Percentiles rank a stretch among this genome's conserved stretches.
Conservation (phyloP, 2,888 invertebrate species). For the Phortica okadai region DNA sequence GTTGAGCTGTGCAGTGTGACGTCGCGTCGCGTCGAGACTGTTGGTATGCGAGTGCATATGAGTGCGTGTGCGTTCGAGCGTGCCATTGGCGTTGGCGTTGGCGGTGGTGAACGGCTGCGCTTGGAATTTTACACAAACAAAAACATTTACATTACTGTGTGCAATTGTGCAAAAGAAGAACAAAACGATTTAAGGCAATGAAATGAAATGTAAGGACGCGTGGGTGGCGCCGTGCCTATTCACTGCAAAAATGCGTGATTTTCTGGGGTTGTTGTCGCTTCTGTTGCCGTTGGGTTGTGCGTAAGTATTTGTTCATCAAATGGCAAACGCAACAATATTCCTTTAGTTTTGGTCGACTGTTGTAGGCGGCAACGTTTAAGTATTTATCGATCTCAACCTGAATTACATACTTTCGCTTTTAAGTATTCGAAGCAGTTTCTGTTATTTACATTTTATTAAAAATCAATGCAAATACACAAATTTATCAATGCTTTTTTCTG, state of each 20-base stretch:
- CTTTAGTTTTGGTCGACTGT: not conserved
- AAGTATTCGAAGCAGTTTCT: constrained; percentile 7
- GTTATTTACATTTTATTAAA: constrained; percentile 5
- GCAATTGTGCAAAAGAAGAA: constrained; percentile 62
- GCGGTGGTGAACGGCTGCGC: constrained; percentile 48
- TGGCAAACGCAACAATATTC: not conserved
- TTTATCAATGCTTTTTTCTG: too few species aligned
- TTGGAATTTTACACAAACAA: constrained; percentile 70
- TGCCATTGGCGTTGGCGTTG: constrained; percentile 39
- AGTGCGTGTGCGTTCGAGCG: constrained; percentile 53
- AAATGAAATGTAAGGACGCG: not conserved
- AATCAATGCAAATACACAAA: not conserved
- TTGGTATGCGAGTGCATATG: constrained; percentile 23
- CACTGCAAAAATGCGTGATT: not conserved
- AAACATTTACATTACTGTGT: constrained; percentile 74
- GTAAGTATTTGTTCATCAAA: not conserved
- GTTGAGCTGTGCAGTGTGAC: too few species aligned
- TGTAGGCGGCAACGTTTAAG: not conserved
- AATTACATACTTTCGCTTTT: not conserved
- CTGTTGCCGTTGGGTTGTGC: constrained; percentile 18
- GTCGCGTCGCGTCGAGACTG: not conserved
- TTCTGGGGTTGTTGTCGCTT: constrained; percentile 34
- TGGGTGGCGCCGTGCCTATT: not conserved
- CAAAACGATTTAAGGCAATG: constrained; percentile 4
- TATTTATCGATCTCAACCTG: not conserved